Conservation (phyloP, 1,140 invertebrate genomes). For the Papilio dardanus region DNA sequence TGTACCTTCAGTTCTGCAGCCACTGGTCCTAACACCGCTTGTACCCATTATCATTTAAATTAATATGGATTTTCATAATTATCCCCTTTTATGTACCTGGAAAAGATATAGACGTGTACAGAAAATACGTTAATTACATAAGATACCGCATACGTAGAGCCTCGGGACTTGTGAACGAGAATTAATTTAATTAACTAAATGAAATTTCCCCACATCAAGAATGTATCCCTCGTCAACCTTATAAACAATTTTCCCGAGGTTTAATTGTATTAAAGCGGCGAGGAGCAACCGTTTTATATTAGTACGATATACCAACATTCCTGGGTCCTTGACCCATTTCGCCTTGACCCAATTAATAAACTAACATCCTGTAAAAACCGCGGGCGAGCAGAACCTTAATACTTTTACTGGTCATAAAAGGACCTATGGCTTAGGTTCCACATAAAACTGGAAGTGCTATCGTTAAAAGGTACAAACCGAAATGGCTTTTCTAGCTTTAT, state of each 20-base stretch:
- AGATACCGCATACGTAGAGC: conserved; percentile 3
- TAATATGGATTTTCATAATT: conserved; percentile 80
- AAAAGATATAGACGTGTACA: conserved; percentile 48
- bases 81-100: conserved; percentile 67
- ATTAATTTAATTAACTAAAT: conserved; percentile 22
- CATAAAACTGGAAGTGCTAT: conserved; percentile 30
- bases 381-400: conserved; percentile 36
- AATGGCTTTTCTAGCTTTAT: conserved; percentile 30
- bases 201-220: background rate
- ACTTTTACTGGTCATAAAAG: conserved; percentile 39
- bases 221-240: background rate
- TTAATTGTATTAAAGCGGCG: conserved; percentile 21
- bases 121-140: background rate
- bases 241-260: conserved; percentile 13
- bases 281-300: conserved; percentile 35
- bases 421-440: background rate
- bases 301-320: conserved; percentile 27
- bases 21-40: conserved; percentile 51
- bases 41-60: conserved; percentile 71
- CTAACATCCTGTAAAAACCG: conserved; percentile 28
- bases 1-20: conserved; percentile 50
- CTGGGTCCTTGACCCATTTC: conserved; percentile 51
- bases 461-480: conserved; percentile 21
- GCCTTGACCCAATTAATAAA: conserved; percentile 50
- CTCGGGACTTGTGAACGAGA: background rate